Evolutionary conservation across 2,888 invertebrate species (phyloP).

Genomic region (Leptopterna dolabrata): DNA sequence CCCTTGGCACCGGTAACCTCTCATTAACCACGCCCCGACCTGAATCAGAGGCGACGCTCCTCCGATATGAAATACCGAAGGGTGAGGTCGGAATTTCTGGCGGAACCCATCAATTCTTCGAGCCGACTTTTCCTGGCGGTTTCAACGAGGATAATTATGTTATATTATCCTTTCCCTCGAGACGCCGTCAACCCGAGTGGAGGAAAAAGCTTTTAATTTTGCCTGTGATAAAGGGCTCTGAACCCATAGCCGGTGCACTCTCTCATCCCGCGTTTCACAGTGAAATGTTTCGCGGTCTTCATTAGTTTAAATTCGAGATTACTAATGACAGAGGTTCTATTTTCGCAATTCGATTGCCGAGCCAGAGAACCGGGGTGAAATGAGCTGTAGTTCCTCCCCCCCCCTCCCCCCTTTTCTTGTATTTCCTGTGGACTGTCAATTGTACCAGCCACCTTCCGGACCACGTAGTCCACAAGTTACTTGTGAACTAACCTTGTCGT

Average conservation of each 20-base stretch:
- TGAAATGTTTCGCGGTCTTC: background rate
- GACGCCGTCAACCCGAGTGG: background rate
- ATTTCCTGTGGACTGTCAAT: too few species aligned
- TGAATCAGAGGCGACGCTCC: background rate
- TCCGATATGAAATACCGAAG: slow-evolving; percentile 6
- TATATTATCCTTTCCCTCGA: background rate
- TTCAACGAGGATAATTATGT: background rate
- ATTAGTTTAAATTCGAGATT: background rate
- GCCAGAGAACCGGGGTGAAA: background rate
- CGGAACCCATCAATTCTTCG: background rate
- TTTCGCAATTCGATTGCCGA: too few species aligned
- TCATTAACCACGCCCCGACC: background rate
- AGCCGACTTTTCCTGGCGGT: background rate
- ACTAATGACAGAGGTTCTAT: background rate
- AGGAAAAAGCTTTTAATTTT: background rate
- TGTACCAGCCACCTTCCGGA: too few species aligned
- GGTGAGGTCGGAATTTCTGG: background rate
- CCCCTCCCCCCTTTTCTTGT: too few species aligned
- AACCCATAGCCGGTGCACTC: background rate
- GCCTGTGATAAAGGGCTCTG: background rate
- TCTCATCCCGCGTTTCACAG: background rate
- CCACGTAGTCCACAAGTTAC: too few species aligned
- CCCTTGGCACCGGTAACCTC: background rate
- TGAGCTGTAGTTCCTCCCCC: too few species aligned
- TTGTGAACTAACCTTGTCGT: too few species aligned